These are phyloP conservation scores for Etheostoma spectabile DNA, from an alignment of 2,113 vertebrate species.

Conservation along the genomic window DNA sequence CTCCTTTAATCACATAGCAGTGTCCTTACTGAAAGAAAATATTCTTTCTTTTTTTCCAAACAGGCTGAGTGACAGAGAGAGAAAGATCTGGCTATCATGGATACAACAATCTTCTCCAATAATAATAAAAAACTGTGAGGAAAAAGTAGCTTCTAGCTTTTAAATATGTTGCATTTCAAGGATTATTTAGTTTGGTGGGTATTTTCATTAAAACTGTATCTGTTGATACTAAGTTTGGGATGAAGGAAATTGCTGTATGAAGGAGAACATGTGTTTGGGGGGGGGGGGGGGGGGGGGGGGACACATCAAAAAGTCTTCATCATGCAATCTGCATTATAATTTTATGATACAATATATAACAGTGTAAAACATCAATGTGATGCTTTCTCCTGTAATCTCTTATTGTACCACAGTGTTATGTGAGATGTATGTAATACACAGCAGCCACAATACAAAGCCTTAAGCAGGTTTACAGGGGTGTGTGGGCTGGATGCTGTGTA, in stretches of 20 bases:
- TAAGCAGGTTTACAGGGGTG: constrained; percentile 13
- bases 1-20: constrained; percentile 23
- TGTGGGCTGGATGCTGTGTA: constrained; percentile 44
- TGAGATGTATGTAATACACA: background rate
- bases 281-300: background rate
- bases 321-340: background rate
- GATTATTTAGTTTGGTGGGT: background rate
- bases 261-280: background rate
- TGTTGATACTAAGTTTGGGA: too few species aligned
- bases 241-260: background rate
- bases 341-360: background rate
- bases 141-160: background rate
- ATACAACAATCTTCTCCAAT: background rate
- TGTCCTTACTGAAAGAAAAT: background rate
- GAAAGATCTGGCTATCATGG: background rate
- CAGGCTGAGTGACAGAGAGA: background rate
- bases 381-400: constrained; percentile 2
- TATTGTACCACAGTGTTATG: background rate
- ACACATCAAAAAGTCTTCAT: background rate
- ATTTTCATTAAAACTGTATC: background rate
- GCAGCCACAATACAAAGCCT: background rate
- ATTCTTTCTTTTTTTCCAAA: background rate
- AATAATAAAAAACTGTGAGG: too few species aligned
- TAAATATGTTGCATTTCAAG: background rate
- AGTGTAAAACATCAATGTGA: background rate